Evolutionary conservation across 2,888 invertebrate species (phyloP).

Genomic region (Venusia cambrica): DNA sequence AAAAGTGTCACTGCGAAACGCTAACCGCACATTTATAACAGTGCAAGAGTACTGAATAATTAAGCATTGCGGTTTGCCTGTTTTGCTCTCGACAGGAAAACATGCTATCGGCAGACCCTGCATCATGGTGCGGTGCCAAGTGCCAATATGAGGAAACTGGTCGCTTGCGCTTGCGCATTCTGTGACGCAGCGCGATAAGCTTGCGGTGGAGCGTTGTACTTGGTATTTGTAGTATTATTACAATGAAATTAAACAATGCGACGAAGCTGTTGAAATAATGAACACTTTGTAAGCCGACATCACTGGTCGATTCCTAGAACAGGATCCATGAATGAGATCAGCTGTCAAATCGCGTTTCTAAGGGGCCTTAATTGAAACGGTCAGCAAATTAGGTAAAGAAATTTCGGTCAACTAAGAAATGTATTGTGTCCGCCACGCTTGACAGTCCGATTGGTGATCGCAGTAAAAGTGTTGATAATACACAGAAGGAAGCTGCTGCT

Average conservation of each 20-base stretch:
- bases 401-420: no score
- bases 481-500: no score
- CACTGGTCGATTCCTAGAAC: no score
- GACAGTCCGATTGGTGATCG: no score
- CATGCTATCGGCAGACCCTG: constrained; percentile 10
- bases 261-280: not conserved
- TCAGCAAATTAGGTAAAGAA: no score
- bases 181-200: constrained; percentile 30
- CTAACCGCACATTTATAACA: constrained; percentile 9
- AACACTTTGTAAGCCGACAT: no score
- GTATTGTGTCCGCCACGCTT: no score
- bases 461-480: no score
- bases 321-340: no score
- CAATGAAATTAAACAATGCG: constrained; percentile 4
- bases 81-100: constrained; percentile 46
- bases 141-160: constrained; percentile 34
- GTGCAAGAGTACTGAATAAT: constrained; percentile 5
- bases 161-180: constrained; percentile 10
- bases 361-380: no score
- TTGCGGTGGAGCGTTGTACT: constrained; percentile 9
- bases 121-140: constrained; percentile 29
- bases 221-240: constrained; percentile 3
- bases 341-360: no score
- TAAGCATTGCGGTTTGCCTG: constrained; percentile 60
- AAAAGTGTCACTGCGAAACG: no score